These are phyloP conservation scores for Thamnophis elegans DNA, from an alignment of 2,797 vertebrate genomes.

Conservation along the genomic window DNA sequence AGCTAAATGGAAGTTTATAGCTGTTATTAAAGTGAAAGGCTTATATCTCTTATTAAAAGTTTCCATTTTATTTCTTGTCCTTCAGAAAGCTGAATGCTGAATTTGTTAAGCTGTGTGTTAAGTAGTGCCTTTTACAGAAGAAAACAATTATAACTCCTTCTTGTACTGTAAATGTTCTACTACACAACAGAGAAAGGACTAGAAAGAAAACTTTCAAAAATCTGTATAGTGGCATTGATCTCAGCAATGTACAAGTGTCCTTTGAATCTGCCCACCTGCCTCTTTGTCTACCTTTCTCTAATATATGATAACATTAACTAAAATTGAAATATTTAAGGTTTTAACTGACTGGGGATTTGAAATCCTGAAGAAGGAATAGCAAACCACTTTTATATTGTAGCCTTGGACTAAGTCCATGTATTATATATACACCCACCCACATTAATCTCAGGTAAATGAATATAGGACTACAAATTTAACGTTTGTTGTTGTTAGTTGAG, in stretches of 20 bases:
- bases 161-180: neutral
- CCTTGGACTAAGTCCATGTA: neutral
- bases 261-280: neutral
- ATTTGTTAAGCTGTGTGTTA: conserved; percentile 6
- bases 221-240: neutral
- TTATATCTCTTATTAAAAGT: neutral
- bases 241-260: neutral
- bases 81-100: conserved; percentile 27
- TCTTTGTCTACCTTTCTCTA: neutral
- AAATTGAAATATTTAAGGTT: neutral
- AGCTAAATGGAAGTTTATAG: conserved; percentile 23
- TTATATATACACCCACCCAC: neutral
- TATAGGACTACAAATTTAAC: neutral
- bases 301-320: neutral
- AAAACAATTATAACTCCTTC: neutral
- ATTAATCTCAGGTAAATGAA: neutral
- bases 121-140: neutral
- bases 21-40: conserved; percentile 27
- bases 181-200: neutral
- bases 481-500: too few relatives aligned
- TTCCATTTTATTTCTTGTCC: conserved; percentile 25
- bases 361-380: neutral
- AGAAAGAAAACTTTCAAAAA: neutral
- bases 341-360: neutral
- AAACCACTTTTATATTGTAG: neutral